Percentiles rank a stretch among this genome's conserved stretches.
Evolutionary conservation across 2,797 vertebrate genomes (phyloP).

Genomic region (Gallinago stenura): DNA sequence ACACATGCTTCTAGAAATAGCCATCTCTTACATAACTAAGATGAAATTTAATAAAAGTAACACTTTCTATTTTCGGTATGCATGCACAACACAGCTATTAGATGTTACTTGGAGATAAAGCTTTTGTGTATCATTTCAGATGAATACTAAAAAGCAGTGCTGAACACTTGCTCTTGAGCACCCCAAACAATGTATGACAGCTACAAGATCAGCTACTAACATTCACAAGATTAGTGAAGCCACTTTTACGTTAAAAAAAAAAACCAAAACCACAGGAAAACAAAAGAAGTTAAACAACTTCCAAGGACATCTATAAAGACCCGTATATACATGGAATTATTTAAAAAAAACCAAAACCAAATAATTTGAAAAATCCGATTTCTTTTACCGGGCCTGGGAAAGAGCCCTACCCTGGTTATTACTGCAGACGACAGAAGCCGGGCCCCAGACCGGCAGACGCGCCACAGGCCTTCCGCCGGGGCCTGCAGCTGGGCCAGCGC

Average conservation of each 20-base stretch:
- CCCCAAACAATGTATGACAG: neutral
- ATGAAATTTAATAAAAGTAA: neutral
- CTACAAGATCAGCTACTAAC: neutral
- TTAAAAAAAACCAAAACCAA: neutral
- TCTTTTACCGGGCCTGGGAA: accelerated
- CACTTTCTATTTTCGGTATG: neutral
- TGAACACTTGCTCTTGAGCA: accelerated
- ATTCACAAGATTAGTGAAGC: accelerated
- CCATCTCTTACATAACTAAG: neutral
- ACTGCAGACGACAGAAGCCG: accelerated
- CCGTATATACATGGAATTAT: accelerated
- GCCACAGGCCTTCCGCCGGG: neutral
- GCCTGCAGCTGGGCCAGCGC: neutral
- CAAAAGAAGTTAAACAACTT: neutral
- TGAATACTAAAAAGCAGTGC: neutral
- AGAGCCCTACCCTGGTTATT: accelerated
- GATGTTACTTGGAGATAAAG: accelerated
- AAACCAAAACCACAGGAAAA: accelerated
- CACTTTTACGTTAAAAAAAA: accelerated
- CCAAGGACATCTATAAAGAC: neutral
- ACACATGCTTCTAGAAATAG: neutral
- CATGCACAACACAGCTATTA: no score
- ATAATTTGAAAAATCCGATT: accelerated
- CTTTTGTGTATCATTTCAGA: neutral
- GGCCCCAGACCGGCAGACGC: neutral